Conservation (phyloP, 1,140 invertebrate genomes). For the Procambarus clarkii region DNA sequence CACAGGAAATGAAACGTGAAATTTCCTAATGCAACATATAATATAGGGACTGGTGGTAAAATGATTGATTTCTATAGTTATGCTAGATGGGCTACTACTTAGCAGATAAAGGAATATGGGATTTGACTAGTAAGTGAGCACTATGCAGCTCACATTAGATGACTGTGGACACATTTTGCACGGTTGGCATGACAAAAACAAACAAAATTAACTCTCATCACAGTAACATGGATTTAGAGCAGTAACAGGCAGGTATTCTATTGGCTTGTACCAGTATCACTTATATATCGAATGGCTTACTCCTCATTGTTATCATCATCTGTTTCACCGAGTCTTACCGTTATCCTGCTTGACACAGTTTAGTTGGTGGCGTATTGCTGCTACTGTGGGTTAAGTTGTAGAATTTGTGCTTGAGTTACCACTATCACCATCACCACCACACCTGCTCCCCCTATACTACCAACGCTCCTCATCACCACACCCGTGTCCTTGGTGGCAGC, state of each 20-base stretch:
- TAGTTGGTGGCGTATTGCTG: conserved; percentile 59
- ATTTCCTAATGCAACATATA: neutral
- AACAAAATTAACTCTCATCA: conserved; percentile 6
- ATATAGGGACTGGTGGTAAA: conserved; percentile 20
- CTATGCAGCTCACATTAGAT: conserved; percentile 17
- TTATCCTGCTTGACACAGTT: conserved; percentile 62
- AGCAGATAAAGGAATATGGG: neutral
- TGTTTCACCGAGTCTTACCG: conserved; percentile 51
- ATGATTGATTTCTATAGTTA: neutral
- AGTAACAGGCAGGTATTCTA: conserved; percentile 39
- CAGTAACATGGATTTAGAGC: conserved; percentile 25
- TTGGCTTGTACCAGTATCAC: conserved; percentile 52
- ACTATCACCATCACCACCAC: conserved; percentile 61
- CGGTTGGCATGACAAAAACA: conserved; percentile 46
- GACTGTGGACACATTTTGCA: conserved; percentile 34
- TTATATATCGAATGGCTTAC: conserved; percentile 53
- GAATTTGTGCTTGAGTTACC: conserved; percentile 61
- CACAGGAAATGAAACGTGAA: conserved; percentile 19
- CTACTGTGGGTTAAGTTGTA: conserved; percentile 64
- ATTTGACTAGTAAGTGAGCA: neutral
- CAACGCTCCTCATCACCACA: conserved; percentile 44
- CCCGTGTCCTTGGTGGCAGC: conserved; percentile 30
- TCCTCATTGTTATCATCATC: conserved; percentile 55
- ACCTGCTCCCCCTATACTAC: conserved; percentile 46
- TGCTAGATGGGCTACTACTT: conserved; percentile 8